These are phyloP conservation scores for Anabas testudineus DNA, from an alignment of 2,797 vertebrate genomes.

Conservation along the genomic window DNA sequence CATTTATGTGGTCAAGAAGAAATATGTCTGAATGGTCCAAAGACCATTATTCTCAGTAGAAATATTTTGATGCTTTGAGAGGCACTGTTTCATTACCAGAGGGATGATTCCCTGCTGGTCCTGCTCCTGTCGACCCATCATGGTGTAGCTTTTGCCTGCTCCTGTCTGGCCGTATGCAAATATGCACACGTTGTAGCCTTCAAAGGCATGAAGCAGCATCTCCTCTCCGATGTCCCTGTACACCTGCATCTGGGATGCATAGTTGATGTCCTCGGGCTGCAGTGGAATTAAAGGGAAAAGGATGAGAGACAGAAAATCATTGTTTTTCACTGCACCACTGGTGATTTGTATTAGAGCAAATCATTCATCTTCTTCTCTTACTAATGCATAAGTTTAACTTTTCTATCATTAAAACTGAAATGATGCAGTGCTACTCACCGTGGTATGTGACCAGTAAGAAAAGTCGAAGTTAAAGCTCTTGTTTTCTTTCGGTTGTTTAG, in stretches of 20 bases:
- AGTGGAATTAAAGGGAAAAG: constrained; percentile 8
- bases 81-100: constrained; percentile 80
- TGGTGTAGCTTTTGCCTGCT: constrained; percentile 98
- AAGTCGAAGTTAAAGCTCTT: constrained; percentile 99
- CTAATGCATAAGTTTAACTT: too few species aligned
- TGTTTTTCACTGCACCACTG: constrained; percentile 8
- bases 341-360: too few species aligned
- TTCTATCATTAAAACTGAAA: not conserved
- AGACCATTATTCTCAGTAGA: not conserved
- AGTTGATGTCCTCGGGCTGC: constrained; percentile 94
- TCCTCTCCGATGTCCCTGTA: constrained; percentile 97
- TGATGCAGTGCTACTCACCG: constrained; percentile 84
- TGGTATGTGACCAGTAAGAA: constrained; percentile 99
- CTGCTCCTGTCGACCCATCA: constrained; percentile 98
- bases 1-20: not conserved
- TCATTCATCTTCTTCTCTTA: too few species aligned
- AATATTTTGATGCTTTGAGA: not conserved
- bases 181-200: constrained; percentile 99
- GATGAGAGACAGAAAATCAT: not conserved
- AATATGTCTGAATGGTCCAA: not conserved
- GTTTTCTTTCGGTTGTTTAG: constrained; percentile 98
- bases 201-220: constrained; percentile 97
- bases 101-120: constrained; percentile 98
- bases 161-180: constrained; percentile 98
- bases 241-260: constrained; percentile 95